phyloP scores from a whole-genome alignment of 1,140 invertebrate genomes.

The Ceratosolen solmsi region DNA sequence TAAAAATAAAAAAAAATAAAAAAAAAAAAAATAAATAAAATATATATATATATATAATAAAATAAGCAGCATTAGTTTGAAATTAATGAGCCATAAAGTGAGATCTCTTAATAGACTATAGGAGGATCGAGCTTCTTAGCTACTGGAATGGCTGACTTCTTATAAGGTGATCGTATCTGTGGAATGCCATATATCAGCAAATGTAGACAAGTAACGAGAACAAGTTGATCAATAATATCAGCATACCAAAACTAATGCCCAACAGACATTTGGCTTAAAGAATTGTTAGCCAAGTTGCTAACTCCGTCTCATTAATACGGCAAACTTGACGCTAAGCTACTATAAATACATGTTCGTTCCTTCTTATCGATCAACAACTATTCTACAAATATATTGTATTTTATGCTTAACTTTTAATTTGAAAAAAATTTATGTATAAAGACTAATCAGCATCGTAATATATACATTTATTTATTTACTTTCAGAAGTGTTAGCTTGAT shows the following conservation, averaged over 20 bases:
- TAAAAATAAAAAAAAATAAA: no score
- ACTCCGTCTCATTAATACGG: background rate
- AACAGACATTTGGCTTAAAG: background rate
- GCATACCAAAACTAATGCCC: background rate
- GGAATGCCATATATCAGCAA: background rate
- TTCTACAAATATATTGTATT: background rate
- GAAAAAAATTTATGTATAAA: background rate
- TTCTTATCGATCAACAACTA: background rate
- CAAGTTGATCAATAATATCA: background rate
- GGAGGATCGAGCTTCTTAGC: background rate
- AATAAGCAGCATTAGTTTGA: no score
- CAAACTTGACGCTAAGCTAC: background rate
- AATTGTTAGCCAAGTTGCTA: background rate
- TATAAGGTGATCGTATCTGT: background rate
- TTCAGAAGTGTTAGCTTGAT: no score
- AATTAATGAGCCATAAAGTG: no score
- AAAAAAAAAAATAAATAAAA: no score
- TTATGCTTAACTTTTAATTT: background rate
- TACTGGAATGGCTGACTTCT: background rate
- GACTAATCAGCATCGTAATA: background rate
- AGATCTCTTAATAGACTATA: background rate
- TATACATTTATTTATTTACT: background rate
- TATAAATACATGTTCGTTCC: background rate
- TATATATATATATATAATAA: no score
- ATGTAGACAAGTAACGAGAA: background rate